Conservation (phyloP, 1,140 invertebrate genomes). For the Harpegnathos saltator region DNA sequence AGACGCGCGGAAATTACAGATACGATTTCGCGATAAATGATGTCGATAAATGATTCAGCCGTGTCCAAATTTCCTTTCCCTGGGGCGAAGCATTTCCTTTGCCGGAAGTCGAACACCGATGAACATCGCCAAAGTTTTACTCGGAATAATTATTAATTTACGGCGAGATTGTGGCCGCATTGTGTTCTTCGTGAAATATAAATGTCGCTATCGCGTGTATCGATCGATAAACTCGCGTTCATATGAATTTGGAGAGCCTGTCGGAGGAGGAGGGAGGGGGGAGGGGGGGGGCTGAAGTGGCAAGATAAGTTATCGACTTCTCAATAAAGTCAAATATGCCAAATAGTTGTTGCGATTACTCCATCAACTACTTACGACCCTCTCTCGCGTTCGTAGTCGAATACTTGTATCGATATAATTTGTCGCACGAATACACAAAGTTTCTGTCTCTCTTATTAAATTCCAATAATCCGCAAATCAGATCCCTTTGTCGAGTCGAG, state of each 20-base stretch:
- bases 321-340: slow-evolving; percentile 9
- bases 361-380: not conserved
- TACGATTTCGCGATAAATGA: not conserved
- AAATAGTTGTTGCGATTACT: not conserved
- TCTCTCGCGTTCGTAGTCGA: not conserved
- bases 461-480: not conserved
- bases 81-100: slow-evolving; percentile 28
- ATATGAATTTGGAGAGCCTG: slow-evolving; percentile 23
- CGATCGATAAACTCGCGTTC: slow-evolving; percentile 27
- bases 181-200: slow-evolving; percentile 51
- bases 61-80: slow-evolving; percentile 18
- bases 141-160: slow-evolving; percentile 52
- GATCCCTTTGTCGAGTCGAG: not conserved
- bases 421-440: not conserved
- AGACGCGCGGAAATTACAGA: slow-evolving; percentile 27
- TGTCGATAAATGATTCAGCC: slow-evolving; percentile 42
- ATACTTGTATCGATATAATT: not conserved
- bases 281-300: too few relatives aligned
- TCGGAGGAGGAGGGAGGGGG: too few relatives aligned
- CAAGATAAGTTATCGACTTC: slow-evolving; percentile 43
- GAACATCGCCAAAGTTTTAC: slow-evolving; percentile 36
- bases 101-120: slow-evolving; percentile 24
- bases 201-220: slow-evolving; percentile 20
- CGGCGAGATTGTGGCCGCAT: not conserved
- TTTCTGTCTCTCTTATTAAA: not conserved